A percentile compares a stretch with the other conserved stretches of the same genome.
Conservation (phyloP, 1,140 invertebrate genomes). For the Maconellicoccus hirsutus region DNA sequence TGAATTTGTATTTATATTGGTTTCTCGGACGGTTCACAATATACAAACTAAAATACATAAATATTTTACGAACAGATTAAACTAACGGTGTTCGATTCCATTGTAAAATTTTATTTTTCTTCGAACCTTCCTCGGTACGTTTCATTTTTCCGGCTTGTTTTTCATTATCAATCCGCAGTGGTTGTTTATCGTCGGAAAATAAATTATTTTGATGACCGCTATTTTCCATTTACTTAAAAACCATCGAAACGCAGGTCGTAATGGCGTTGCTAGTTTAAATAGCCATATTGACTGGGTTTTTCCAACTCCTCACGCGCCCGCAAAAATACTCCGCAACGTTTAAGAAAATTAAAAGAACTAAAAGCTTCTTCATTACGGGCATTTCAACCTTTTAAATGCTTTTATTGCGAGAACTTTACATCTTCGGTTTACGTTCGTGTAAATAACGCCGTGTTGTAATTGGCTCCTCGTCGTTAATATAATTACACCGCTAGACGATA, state of each 20-base stretch:
- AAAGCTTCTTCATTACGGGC: not conserved
- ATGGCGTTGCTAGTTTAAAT: not conserved
- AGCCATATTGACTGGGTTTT: not conserved
- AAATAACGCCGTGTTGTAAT: not conserved
- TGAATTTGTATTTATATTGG: conserved; percentile 5
- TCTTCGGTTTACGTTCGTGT: not conserved
- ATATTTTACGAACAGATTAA: conserved; percentile 9
- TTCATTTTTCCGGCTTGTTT: not conserved
- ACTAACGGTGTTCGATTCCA: not conserved
- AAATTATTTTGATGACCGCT: conserved; percentile 5
- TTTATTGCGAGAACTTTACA: not conserved
- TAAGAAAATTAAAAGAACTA: not conserved
- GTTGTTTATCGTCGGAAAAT: not conserved
- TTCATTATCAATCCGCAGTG: not conserved
- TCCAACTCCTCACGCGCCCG: not conserved
- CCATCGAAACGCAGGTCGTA: not conserved
- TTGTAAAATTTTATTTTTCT: not conserved
- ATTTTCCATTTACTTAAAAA: not conserved
- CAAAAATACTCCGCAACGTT: not conserved
- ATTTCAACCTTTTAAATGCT: not conserved
- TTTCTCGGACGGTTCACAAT: not conserved
- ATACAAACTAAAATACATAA: not conserved
- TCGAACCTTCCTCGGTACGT: too few species aligned
- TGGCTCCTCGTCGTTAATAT: not conserved
- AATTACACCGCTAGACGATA: not conserved